Conservation (phyloP, 2,888 invertebrate species). For the Ptychoptera albimana region DNA sequence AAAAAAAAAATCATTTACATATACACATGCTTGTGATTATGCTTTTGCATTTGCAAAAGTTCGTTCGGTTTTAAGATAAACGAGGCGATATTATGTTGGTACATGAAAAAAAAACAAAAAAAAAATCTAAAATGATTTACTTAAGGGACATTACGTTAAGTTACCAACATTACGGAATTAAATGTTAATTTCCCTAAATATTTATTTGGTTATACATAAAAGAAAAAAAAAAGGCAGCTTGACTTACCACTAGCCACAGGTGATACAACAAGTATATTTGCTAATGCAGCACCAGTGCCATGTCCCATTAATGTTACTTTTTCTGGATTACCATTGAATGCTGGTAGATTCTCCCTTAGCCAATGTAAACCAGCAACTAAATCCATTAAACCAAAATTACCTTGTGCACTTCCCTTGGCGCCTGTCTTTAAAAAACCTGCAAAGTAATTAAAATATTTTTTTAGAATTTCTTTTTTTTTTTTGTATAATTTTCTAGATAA, state of each 20-base stretch:
- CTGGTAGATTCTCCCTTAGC: constrained; percentile 86
- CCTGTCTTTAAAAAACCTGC: constrained; percentile 81
- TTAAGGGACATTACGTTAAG: no score
- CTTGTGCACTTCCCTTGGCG: constrained; percentile 74
- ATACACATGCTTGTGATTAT: no score
- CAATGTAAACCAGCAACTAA: constrained; percentile 91
- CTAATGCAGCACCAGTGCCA: constrained; percentile 90
- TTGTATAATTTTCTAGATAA: not conserved
- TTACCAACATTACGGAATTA: no score
- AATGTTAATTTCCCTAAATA: no score
- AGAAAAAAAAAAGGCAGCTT: not conserved
- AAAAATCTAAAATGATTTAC: no score
- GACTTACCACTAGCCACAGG: constrained; percentile 79
- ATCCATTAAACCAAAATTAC: constrained; percentile 85
- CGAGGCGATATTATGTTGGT: no score
- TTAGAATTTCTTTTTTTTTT: not conserved
- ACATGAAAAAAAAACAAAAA: no score
- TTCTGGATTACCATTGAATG: constrained; percentile 90
- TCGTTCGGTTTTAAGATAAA: no score
- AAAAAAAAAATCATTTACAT: no score
- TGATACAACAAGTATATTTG: constrained; percentile 90
- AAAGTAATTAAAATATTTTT: constrained; percentile 1
- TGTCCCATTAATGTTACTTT: constrained; percentile 90
- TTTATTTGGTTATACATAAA: no score
- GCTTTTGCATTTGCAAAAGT: no score